These are phyloP conservation scores for Lepidurus packardi DNA, from an alignment of 1,140 invertebrate species.

Conservation along the genomic window DNA sequence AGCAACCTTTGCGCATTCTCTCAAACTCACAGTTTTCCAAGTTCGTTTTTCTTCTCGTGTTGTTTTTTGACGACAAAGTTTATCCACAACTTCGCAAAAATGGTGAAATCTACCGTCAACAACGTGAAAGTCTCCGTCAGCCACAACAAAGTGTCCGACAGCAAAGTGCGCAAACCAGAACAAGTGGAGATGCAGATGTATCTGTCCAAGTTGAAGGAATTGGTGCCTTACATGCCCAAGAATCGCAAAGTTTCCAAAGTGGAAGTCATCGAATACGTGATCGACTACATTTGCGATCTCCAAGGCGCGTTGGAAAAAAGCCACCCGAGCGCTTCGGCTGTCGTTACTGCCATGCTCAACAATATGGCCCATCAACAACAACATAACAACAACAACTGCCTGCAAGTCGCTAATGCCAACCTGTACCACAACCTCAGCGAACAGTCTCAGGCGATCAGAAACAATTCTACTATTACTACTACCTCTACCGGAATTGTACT, in stretches of 20 bases:
- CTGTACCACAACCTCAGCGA: not conserved
- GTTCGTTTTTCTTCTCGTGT: not conserved
- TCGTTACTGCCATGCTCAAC: not conserved
- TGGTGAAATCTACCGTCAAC: conserved; percentile 5
- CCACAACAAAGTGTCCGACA: not conserved
- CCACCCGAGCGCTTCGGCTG: conserved; percentile 50
- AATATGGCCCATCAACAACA: not conserved
- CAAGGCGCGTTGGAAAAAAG: conserved; percentile 78
- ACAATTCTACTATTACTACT: not conserved
- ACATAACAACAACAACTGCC: not conserved
- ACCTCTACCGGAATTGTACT: too few species aligned
- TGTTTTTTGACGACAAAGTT: not conserved
- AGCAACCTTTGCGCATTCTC: not conserved
- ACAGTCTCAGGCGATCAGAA: not conserved
- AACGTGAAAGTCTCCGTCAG: not conserved
- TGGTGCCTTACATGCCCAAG: conserved; percentile 35
- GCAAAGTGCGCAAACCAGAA: conserved; percentile 49
- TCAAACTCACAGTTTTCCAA: not conserved
- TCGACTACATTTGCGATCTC: conserved; percentile 93
- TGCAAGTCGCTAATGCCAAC: conserved; percentile 2
- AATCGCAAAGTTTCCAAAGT: conserved; percentile 60
- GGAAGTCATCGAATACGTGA: conserved; percentile 91
- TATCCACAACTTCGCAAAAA: not conserved
- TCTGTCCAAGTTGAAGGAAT: conserved; percentile 77
- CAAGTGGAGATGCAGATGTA: conserved; percentile 91